Base-by-base conservation (phyloP, 2,888 invertebrate genomes). In the Drosophila kanekoi region DNA sequence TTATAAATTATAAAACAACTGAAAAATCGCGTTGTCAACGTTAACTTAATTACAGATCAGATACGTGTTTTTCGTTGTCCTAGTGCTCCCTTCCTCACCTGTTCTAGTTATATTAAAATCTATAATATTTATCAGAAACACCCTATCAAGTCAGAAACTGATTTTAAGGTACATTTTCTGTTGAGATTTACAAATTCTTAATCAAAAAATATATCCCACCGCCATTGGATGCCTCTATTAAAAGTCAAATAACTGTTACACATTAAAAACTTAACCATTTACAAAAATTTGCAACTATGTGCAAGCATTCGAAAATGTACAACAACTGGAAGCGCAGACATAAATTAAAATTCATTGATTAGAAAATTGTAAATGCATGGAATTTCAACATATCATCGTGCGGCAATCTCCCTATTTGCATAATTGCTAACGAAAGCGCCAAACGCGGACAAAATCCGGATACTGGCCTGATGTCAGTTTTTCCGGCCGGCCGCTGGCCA, bases 281-380 rank as follows among this genome's bases (percentile, higher is more conserved):
- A 32, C 44, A 45, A 47, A 44, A 33, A n/a, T n/a, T 10, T 16
- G 35, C 23, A 20, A 60, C 43, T 47, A 33, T 3, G 18, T 13
- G 54, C 8, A 47, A 38, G 32, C 45, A 37, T 18, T 35, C 23
- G 32, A 33, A 62, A 62, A 62, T 43, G 49, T 54, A 20, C 16
- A 28, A 43, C 4, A 52, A 43, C 32, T 8, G 43, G 54, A 20
- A 20, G 64, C 64, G 67, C 76, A 80, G 76, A 88, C 86, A 89
- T 88, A 90, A 90, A 90, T 91, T 91, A 87, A 89, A 91, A 86
- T 91, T 81, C 88, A 90, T 91, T 91, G 91, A 90, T 90, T 90
- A 91, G 90, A 90, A 90, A 90, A 91, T 91, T 91, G 85, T 86
- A 89, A 91, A 90, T 91, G 90, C 91, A 90, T 91, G 82, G 91